Evolutionary conservation across 2,113 vertebrate genomes (phyloP).

Genomic region (Catharus minimus): DNA sequence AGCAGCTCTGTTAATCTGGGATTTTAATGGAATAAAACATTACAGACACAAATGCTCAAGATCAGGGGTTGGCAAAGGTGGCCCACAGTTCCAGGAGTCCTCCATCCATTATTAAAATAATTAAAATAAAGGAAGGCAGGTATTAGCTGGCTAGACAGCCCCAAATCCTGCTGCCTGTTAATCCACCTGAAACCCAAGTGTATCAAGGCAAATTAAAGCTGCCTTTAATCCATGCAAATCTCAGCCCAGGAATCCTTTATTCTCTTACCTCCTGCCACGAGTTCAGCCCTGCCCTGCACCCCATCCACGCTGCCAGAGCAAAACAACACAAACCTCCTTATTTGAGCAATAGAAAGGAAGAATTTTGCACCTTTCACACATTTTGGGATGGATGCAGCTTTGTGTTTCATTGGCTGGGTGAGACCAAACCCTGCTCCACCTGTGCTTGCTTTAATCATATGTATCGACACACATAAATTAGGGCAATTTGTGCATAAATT

Average conservation of each 20-base stretch:
- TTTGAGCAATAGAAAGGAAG: rapidly evolving
- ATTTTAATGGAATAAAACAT: rapidly evolving
- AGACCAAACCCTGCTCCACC: not conserved
- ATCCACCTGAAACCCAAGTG: constrained; percentile 43
- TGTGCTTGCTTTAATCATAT: not conserved
- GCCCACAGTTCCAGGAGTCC: not conserved
- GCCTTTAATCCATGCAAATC: constrained; percentile 59
- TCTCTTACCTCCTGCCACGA: not conserved
- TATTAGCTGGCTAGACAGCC: constrained; percentile 42
- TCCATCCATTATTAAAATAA: not conserved
- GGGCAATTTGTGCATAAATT: constrained; percentile 46
- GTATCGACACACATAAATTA: constrained; percentile 14
- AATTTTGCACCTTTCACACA: not conserved
- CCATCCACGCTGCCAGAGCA: not conserved
- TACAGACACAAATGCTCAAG: not conserved
- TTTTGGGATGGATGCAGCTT: not conserved
- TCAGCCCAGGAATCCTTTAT: constrained; percentile 12
- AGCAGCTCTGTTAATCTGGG: not conserved
- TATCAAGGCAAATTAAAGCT: constrained; percentile 33
- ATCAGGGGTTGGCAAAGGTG: not conserved
- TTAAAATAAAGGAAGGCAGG: constrained; percentile 1
- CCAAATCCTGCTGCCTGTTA: constrained; percentile 14
- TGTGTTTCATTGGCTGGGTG: not conserved
- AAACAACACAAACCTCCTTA: not conserved
- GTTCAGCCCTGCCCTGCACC: not conserved